Base-by-base conservation (phyloP, 2,888 invertebrate species). In the Clivina fossor region DNA sequence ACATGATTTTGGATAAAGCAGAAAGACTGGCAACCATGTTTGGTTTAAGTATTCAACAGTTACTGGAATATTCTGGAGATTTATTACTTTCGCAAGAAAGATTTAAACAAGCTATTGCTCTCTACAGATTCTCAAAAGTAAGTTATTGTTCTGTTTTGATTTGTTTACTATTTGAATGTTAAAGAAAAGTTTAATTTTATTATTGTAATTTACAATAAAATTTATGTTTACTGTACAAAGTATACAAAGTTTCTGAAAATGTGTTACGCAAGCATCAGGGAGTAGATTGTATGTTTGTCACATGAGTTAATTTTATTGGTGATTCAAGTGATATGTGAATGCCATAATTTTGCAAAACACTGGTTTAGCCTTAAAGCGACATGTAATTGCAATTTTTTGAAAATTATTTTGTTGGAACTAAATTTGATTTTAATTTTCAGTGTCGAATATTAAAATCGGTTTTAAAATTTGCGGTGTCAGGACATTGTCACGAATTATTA, bases 41-140 rank as follows among this genome's bases (percentile, higher is more conserved):
- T 66, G 80, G 81, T 41, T 71, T 85, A 48, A 82, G 84, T 64
- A 74, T 87, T 43, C 82, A 84, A 58, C 79, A 81, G 49, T 74
- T 86, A 47, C 77, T 93, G 61, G 88, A 90, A 69, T 82, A 84
- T 63, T 88, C 91, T 22, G 92, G 92, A 0, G 93, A 93, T 72
- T 79, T 88, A 71, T 78, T 90, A 66, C 76, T 94, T 67, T 80
- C 85, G 2, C 81, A 85, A 58, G 85, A 85, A 9, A 83, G 86
- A 62, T 83, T 88, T 58, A 80, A 85, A 44, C 86, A 88, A 57
- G 93, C 93, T 1, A 80, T 88, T 61, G 81, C 87, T 58, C 80
- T 93, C 15, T 94, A 90, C 72, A 87, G 88, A 65, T 79, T 92
- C 53, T 85, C 90, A 1, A 84, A 86, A 74, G 86, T 86, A 67